phyloP scores from a whole-genome alignment of 2,888 invertebrate species.

The Lasius platythorax region DNA sequence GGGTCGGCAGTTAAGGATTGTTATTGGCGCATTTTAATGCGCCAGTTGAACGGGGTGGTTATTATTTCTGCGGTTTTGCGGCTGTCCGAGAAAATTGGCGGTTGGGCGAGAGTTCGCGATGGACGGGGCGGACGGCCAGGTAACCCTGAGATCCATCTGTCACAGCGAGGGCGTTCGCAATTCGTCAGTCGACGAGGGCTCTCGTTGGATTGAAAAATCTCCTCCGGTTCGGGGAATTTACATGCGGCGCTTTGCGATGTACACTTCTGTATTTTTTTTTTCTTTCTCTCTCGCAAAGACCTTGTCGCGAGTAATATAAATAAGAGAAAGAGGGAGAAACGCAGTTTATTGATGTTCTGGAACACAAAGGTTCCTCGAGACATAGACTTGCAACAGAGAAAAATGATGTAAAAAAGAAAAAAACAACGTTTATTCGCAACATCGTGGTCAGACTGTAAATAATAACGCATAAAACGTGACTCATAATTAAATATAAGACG shows the following conservation, averaged over 20 bases:
- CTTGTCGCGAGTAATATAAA: conserved; percentile 42
- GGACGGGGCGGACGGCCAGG: conserved; percentile 69
- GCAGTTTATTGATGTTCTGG: conserved; percentile 28
- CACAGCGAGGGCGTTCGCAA: conserved; percentile 78
- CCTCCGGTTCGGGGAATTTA: conserved; percentile 64
- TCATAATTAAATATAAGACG: conserved; percentile 23
- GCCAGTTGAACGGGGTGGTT: conserved; percentile 77
- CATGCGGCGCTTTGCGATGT: conserved; percentile 56
- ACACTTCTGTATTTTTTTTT: background rate
- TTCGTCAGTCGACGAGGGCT: conserved; percentile 71
- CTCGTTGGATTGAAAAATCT: conserved; percentile 71
- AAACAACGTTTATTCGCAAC: background rate
- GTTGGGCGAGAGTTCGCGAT: conserved; percentile 65
- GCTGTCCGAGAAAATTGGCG: conserved; percentile 83
- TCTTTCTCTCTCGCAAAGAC: background rate
- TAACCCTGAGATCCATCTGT: conserved; percentile 79
- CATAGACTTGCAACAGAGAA: background rate
- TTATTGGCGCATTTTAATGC: conserved; percentile 83
- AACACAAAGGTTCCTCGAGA: conserved; percentile 24
- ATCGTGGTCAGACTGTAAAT: conserved; percentile 21
- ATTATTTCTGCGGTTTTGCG: conserved; percentile 83
- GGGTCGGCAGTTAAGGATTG: conserved; percentile 79
- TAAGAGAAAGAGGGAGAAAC: conserved; percentile 7
- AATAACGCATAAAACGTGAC: background rate
- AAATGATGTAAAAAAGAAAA: conserved; percentile 1